phyloP scores from a whole-genome alignment of 1,140 invertebrate genomes.

The Zaprionus camerounensis region DNA sequence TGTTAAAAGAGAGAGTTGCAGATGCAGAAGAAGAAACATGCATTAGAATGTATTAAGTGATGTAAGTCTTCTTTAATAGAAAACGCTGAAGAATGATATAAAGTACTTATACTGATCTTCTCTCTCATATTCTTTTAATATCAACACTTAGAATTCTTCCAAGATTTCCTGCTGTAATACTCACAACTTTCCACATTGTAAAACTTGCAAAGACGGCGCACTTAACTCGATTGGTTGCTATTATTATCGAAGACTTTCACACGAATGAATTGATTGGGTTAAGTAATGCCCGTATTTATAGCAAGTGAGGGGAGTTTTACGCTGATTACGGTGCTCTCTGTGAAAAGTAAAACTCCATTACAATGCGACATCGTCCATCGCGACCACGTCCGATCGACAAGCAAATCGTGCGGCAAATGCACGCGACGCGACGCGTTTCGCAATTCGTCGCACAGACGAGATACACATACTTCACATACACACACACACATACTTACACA shows the following conservation, averaged over 20 bases:
- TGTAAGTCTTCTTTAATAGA: no score
- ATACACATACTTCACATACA: background rate
- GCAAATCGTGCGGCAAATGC: slow-evolving; percentile 76
- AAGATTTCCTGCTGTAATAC: slow-evolving; percentile 1
- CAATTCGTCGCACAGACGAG: slow-evolving; percentile 41
- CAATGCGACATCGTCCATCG: slow-evolving; percentile 54
- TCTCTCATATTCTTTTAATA: background rate
- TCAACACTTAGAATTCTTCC: background rate
- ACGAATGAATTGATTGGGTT: slow-evolving; percentile 68
- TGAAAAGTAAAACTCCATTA: slow-evolving; percentile 69
- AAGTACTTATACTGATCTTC: background rate
- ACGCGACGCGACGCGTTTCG: slow-evolving; percentile 72
- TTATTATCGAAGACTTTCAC: slow-evolving; percentile 65
- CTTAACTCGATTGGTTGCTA: slow-evolving; percentile 12
- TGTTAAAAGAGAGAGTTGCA: background rate
- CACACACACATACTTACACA: background rate
- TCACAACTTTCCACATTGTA: slow-evolving; percentile 57
- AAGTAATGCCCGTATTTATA: slow-evolving; percentile 63
- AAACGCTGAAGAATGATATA: no score
- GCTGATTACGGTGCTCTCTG: slow-evolving; percentile 22
- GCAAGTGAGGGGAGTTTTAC: slow-evolving; percentile 44
- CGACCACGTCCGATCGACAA: slow-evolving; percentile 69
- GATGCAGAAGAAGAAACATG: background rate
- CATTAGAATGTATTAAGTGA: background rate
- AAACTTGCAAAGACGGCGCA: background rate